These are phyloP conservation scores for Bolborhynchus lineola DNA, from an alignment of 2,113 vertebrate species.

Conservation along the genomic window DNA sequence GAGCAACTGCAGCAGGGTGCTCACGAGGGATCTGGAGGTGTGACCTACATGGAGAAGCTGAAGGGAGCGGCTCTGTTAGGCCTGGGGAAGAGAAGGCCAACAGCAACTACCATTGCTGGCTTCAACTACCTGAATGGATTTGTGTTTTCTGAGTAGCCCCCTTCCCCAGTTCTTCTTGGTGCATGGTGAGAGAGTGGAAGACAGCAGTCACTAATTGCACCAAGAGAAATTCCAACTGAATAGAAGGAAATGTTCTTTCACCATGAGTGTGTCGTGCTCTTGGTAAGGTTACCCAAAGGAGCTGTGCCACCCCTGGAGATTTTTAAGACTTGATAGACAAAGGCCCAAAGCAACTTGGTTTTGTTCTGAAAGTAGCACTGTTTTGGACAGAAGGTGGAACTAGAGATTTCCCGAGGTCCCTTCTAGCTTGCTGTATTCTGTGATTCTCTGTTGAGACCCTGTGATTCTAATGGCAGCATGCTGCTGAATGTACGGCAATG, in stretches of 20 bases:
- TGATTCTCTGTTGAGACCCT: background rate
- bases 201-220: background rate
- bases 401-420: background rate
- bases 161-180: background rate
- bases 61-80: background rate
- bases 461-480: background rate
- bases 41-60: background rate
- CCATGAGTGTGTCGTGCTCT: background rate
- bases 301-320: background rate
- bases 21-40: background rate
- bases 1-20: background rate
- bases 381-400: background rate
- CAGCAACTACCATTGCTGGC: background rate
- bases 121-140: background rate
- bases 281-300: background rate
- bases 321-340: background rate
- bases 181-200: rapidly evolving
- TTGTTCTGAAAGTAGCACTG: background rate
- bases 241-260: background rate
- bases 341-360: background rate
- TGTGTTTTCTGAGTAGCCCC: background rate
- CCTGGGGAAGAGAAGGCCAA: background rate
- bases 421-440: background rate
- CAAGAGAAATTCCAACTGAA: background rate
- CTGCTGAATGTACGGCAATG: background rate